These are phyloP conservation scores for Acanthosepion esculentum DNA, from an alignment of 2,888 invertebrate species.

Conservation along the genomic window DNA sequence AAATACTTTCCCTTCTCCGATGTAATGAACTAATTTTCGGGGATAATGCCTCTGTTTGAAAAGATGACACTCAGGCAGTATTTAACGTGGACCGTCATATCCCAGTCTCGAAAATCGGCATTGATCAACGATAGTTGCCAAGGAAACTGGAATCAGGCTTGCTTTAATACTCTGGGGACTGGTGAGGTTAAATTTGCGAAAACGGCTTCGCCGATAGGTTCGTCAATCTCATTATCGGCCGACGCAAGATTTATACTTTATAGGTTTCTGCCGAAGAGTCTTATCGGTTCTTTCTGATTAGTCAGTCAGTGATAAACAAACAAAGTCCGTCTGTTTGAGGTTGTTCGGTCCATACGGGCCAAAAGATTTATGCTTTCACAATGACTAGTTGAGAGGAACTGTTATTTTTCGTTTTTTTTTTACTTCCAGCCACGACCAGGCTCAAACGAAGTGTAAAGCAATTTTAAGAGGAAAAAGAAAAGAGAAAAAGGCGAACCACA, in stretches of 20 bases:
- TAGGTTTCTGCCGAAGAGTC: background rate
- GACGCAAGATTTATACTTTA: slow-evolving; percentile 39
- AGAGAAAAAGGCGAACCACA: too few species aligned
- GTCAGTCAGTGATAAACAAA: slow-evolving; percentile 23
- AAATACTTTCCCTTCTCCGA: background rate
- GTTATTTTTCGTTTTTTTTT: too few species aligned
- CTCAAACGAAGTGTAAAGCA: too few species aligned
- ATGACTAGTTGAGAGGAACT: too few species aligned
- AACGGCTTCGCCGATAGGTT: slow-evolving; percentile 24
- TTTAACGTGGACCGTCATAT: background rate
- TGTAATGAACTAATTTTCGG: slow-evolving; percentile 37
- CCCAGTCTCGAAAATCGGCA: background rate
- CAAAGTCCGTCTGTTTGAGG: background rate
- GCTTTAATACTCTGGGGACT: slow-evolving; percentile 24
- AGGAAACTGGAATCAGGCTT: background rate
- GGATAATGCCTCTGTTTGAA: slow-evolving; percentile 23
- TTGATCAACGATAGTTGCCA: background rate
- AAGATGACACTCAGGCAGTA: background rate
- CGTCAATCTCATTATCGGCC: slow-evolving; percentile 35
- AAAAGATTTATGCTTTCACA: background rate
- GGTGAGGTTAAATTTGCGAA: slow-evolving; percentile 25
- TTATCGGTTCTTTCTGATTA: slow-evolving; percentile 15
- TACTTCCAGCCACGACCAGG: too few species aligned
- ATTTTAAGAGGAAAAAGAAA: too few species aligned
- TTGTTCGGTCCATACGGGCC: slow-evolving; percentile 37